Evolutionary conservation across 2,888 invertebrate genomes (phyloP), one percentile per base, ranked within the genome.

Genomic region (Agrypnus murinus): DNA sequence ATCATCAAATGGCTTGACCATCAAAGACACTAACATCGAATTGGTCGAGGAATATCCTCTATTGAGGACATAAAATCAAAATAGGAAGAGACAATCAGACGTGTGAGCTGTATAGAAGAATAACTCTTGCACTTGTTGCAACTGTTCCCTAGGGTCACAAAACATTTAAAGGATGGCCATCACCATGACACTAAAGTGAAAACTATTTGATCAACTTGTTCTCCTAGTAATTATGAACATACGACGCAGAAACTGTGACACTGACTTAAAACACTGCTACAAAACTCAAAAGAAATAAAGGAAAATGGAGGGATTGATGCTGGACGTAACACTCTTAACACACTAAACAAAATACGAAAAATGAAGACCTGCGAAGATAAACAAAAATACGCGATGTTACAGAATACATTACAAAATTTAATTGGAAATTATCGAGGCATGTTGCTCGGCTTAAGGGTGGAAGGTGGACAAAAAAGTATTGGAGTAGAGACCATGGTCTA

Each of bases 111-210:
- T 9, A 40, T 40, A 40, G 40, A 10, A 40, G 40, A 40, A 9
- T 40, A 40, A 6, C 10, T 40, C 10, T 40, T n/a, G 40, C 40
- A 40, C n/a, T 9, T 9, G 10, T n/a, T n/a, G 40, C 40, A 7
- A n/a, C 40, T 3, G n/a, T n/a, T 40, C 40, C 40, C n/a, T 40
- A 40, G n/a, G 40, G 3, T 6, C 40, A n/a, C n/a, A n/a, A n/a
- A 40, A n/a, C n/a, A 9, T 40, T 40, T n/a, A 40, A 40, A 40
- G n/a, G n/a, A n/a, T n/a, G n/a, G n/a, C n/a, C n/a, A n/a, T n/a
- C n/a, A n/a, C n/a, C n/a, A n/a, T n/a, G 40, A 40, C 40, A 40
- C n/a, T 40, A n/a, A 40, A 40, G 40, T n/a, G 40, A 40, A 40
- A 40, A n/a, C 10, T 40, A 6, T 40, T 40, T 40, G n/a, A 40